Percentiles rank a stretch among this genome's conserved stretches.
These are phyloP conservation scores for Lepidocyrtoides sp. DNA, from an alignment of 2,888 invertebrate genomes.

Conservation along the genomic window DNA sequence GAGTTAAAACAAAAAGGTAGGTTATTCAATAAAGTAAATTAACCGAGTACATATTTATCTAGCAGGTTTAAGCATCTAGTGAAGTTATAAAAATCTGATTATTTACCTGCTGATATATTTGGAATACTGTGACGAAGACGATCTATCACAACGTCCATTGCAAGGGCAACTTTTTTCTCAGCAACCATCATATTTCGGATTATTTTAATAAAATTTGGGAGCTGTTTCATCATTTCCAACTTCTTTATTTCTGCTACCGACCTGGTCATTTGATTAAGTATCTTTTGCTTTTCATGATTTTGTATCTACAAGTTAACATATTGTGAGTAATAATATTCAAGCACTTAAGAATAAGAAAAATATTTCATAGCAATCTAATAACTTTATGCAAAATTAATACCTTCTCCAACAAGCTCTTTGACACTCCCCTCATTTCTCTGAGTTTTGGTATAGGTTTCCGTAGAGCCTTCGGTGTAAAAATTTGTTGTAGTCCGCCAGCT, in stretches of 20 bases:
- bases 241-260: constrained; percentile 89
- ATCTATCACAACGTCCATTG: constrained; percentile 91
- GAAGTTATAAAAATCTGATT: too few species aligned
- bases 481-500: too few species aligned
- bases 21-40: too few species aligned
- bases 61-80: too few species aligned
- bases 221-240: constrained; percentile 91
- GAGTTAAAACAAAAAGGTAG: too few species aligned
- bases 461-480: not conserved
- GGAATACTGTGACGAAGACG: constrained; percentile 93
- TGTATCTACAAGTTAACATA: constrained; percentile 73
- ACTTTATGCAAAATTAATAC: constrained; percentile 86
- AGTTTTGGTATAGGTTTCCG: constrained; percentile 38
- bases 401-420: constrained; percentile 93
- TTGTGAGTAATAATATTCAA: not conserved
- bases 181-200: constrained; percentile 95
- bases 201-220: constrained; percentile 95
- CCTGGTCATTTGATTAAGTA: constrained; percentile 78
- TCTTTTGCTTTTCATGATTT: constrained; percentile 78
- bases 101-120: constrained; percentile 89
- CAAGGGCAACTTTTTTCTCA: constrained; percentile 94
- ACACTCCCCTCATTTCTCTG: constrained; percentile 92
- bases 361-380: not conserved
- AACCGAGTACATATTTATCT: too few species aligned
- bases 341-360: too few species aligned